These are phyloP conservation scores for Sphenodon punctatus DNA, from an alignment of 2,797 vertebrate species.

Conservation along the genomic window DNA sequence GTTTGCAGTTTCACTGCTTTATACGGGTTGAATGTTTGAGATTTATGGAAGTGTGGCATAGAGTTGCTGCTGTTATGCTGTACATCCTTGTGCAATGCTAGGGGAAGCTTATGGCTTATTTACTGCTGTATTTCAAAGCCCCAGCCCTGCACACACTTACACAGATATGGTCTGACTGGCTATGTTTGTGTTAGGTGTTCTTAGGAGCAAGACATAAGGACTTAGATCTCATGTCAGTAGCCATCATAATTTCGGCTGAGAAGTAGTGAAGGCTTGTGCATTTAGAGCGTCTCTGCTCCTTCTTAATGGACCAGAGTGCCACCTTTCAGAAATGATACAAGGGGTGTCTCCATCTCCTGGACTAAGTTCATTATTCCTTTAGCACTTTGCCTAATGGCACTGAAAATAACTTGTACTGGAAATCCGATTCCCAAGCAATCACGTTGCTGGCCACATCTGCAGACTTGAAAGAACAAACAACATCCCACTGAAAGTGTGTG, in stretches of 20 bases:
- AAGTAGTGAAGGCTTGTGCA: background rate
- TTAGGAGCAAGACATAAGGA: no score
- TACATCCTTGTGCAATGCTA: background rate
- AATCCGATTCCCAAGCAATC: background rate
- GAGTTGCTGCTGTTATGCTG: background rate
- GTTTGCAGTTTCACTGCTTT: no score
- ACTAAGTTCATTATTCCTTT: background rate
- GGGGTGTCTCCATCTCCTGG: fast-evolving
- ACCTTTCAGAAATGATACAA: background rate
- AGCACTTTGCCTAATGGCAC: background rate
- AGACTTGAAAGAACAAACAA: no score
- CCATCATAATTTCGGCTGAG: background rate
- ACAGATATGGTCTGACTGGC: no score
- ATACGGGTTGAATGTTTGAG: no score
- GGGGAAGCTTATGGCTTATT: background rate
- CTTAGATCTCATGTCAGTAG: background rate
- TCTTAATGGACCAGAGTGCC: background rate
- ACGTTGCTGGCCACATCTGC: no score
- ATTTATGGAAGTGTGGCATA: no score
- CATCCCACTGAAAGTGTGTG: no score
- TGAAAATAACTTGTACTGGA: background rate
- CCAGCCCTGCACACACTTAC: no score
- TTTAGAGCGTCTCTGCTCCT: background rate
- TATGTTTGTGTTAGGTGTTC: no score
- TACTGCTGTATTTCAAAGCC: background rate